Percentiles rank a stretch among this genome's conserved stretches.
Evolutionary conservation across 2,888 invertebrate species (phyloP).

Genomic region (Brachylomia viminalis): DNA sequence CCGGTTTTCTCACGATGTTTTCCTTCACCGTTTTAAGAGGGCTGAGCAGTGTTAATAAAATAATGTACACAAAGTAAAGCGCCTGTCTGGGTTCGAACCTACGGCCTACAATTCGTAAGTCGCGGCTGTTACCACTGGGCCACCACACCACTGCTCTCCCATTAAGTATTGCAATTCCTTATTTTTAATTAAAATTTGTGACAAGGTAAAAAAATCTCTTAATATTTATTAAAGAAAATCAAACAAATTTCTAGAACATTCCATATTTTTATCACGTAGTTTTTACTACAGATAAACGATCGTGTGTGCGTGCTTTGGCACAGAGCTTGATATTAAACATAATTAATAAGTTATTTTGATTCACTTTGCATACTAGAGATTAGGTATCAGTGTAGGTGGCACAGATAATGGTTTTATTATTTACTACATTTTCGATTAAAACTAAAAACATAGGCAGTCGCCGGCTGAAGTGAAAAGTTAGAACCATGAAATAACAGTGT

Average conservation of each 20-base stretch:
- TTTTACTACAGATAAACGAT: slow-evolving; percentile 15
- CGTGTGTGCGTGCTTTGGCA: background rate
- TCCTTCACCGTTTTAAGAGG: too few relatives aligned
- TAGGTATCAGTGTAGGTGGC: slow-evolving; percentile 43
- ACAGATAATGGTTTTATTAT: slow-evolving; percentile 44
- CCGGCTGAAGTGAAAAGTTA: background rate
- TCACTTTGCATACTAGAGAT: slow-evolving; percentile 46
- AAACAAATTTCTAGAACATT: slow-evolving; percentile 15
- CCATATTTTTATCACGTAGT: slow-evolving; percentile 5
- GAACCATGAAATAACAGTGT: background rate
- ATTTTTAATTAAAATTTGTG: too few relatives aligned
- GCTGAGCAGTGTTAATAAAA: too few relatives aligned
- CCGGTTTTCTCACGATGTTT: too few relatives aligned
- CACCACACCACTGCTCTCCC: too few relatives aligned
- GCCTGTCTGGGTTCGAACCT: too few relatives aligned
- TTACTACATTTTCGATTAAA: slow-evolving; percentile 5
- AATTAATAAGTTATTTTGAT: slow-evolving; percentile 44
- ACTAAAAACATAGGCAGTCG: background rate
- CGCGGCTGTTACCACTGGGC: too few relatives aligned
- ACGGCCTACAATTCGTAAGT: too few relatives aligned
- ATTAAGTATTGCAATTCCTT: too few relatives aligned
- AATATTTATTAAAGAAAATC: background rate
- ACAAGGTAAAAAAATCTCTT: background rate
- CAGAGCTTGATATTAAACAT: slow-evolving; percentile 22
- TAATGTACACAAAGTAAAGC: too few relatives aligned